These are phyloP conservation scores for Zaprionus nigranus DNA, from an alignment of 1,140 invertebrate genomes.

Conservation along the genomic window DNA sequence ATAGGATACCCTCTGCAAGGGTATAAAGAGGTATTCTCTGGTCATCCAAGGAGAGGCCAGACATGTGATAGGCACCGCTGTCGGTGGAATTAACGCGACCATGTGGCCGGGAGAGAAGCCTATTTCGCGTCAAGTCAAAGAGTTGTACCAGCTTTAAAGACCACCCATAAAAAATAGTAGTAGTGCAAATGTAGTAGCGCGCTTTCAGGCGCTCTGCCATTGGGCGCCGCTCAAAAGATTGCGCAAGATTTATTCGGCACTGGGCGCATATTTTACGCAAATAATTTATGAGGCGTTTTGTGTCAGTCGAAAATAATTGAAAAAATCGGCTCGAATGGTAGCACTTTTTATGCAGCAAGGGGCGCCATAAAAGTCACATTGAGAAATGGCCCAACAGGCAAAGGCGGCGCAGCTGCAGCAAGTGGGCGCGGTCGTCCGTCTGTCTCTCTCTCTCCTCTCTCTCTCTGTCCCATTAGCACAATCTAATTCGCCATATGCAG, in stretches of 20 bases:
- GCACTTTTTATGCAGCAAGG: constrained; percentile 26
- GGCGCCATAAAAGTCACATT: constrained; percentile 76
- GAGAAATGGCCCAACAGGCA: constrained; percentile 55
- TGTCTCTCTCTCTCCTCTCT: constrained; percentile 4
- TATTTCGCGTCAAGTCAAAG: constrained; percentile 21
- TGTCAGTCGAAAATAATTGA: constrained; percentile 69
- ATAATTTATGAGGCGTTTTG: constrained; percentile 77
- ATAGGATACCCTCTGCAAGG: not conserved
- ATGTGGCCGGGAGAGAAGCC: not conserved
- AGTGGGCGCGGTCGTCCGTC: constrained; percentile 11
- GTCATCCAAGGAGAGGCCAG: not conserved
- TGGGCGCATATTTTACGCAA: constrained; percentile 81
- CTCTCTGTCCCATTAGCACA: constrained; percentile 69
- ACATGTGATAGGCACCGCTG: constrained; percentile 48
- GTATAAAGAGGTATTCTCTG: not conserved
- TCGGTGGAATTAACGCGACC: constrained; percentile 44
- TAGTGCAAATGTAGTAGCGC: constrained; percentile 41
- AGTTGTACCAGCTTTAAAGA: constrained; percentile 1
- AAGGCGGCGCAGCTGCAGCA: constrained; percentile 5
- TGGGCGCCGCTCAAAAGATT: constrained; percentile 58
- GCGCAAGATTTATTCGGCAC: constrained; percentile 77
- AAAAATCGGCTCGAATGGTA: constrained; percentile 47
- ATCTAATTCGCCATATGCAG: constrained; percentile 59
- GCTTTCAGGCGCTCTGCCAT: constrained; percentile 43
- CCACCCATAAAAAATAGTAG: constrained; percentile 37